phyloP scores from a whole-genome alignment of 2,113 vertebrate species.

The Spizaetus ornatus region DNA sequence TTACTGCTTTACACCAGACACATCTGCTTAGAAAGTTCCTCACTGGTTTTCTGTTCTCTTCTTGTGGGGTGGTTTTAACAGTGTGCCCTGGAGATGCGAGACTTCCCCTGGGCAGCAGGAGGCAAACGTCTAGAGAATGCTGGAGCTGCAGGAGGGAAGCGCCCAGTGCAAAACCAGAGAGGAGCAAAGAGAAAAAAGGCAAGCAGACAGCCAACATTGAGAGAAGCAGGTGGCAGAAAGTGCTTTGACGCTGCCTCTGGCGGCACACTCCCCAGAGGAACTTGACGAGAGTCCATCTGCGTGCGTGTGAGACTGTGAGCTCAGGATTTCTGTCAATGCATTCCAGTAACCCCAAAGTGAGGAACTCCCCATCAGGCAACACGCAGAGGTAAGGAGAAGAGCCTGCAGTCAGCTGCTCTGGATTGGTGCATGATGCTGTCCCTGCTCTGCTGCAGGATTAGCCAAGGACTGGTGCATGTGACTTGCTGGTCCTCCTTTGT shows the following conservation, averaged over 20 bases:
- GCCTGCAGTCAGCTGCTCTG: background rate
- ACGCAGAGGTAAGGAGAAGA: constrained; percentile 81
- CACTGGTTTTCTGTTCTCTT: constrained; percentile 14
- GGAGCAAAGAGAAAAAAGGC: constrained; percentile 83
- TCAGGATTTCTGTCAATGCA: constrained; percentile 92
- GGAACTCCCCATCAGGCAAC: constrained; percentile 89
- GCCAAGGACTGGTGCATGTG: background rate
- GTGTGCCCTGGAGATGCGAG: constrained; percentile 87
- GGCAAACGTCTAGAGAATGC: constrained; percentile 84
- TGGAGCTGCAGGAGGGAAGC: constrained; percentile 84
- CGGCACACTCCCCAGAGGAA: constrained; percentile 73
- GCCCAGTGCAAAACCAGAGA: constrained; percentile 82
- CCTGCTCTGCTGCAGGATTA: background rate
- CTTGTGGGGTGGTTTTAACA: constrained; percentile 39
- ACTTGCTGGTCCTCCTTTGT: background rate
- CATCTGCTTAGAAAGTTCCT: background rate
- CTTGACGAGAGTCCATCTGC: constrained; percentile 78
- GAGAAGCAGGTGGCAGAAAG: constrained; percentile 62
- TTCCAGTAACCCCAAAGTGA: constrained; percentile 93
- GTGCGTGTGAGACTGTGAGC: constrained; percentile 73
- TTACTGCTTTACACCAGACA: background rate
- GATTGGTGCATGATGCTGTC: background rate
- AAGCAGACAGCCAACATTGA: constrained; percentile 73
- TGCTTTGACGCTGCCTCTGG: constrained; percentile 66
- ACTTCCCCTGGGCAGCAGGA: constrained; percentile 82